Evolutionary conservation across 1,140 invertebrate species (phyloP), one percentile per base, ranked within the genome.

Genomic region (Plodia interpunctella): DNA sequence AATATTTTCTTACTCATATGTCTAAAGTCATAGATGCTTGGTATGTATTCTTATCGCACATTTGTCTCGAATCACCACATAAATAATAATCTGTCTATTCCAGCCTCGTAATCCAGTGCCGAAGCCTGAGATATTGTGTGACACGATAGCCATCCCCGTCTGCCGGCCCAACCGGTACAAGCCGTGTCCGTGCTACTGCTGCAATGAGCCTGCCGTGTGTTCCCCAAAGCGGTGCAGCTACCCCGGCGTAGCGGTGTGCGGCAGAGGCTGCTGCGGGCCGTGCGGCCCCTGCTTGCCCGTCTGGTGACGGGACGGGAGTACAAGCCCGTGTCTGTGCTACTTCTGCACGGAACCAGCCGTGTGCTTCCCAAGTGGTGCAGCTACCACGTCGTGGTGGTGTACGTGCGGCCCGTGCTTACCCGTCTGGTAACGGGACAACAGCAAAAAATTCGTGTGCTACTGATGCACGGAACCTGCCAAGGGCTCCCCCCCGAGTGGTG

Each of bases 241-340:
- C 57, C 82, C 83, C 9, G 86, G 86, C 15, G 80, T 82, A 2
- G 80, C 86, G 0, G 74, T 87, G 6, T 87, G 86, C 57, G 63
- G 67, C 8, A 74, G 74, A 0, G 74, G 65, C 52, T 75, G 64
- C 54, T 84, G 77, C 52, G 86, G 86, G 0, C 86, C 82, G 13
- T 84, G 83, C 52, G 86, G 86, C 0, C 86, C 82, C 11, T 84
- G 83, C 59, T 85, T 88, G 85, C 85, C 85, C 3, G 74, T 88
- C 30, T 85, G 85, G 2, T 25, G 21, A 25, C 21, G 21, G 6
- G 21, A n/a, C 21, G 21, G 6, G 2, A 25, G 21, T 83, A 76
- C 57, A 84, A 76, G 66, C 84, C 86, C 0, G 86, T 83, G 50
- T 84, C 86, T n/a, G 0, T 80, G 77, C 53, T 88, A 86, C 62